These are phyloP conservation scores for Gibbula magus DNA, from an alignment of 2,888 invertebrate species.

Conservation along the genomic window DNA sequence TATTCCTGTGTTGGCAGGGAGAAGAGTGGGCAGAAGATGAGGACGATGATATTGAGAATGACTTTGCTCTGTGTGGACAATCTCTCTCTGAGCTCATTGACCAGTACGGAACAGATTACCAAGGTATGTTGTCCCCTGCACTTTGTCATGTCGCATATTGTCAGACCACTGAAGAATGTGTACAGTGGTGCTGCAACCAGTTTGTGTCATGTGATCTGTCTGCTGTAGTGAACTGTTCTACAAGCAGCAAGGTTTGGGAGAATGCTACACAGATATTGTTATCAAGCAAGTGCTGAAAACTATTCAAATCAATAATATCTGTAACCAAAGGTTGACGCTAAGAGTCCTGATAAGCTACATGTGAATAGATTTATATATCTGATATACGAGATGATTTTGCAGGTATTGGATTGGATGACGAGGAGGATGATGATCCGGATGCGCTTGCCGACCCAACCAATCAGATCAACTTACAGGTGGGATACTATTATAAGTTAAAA, in stretches of 20 bases:
- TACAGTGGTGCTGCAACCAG: no score
- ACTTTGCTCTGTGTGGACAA: constrained; percentile 60
- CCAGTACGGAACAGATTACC: constrained; percentile 55
- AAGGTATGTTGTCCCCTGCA: constrained; percentile 32
- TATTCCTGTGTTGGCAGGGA: constrained; percentile 49
- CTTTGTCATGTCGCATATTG: not conserved
- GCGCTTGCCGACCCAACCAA: constrained; percentile 81
- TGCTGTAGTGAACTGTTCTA: no score
- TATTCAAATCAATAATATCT: no score
- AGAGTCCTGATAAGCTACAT: not conserved
- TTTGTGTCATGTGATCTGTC: no score
- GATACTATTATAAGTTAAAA: not conserved
- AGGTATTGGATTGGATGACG: constrained; percentile 60
- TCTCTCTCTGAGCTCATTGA: constrained; percentile 63
- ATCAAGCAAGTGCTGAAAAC: not conserved
- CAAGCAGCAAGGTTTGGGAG: no score
- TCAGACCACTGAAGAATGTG: not conserved
- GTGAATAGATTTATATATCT: not conserved
- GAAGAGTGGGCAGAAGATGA: constrained; percentile 76
- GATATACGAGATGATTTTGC: not conserved
- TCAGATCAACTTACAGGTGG: constrained; percentile 79
- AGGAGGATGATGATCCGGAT: constrained; percentile 79
- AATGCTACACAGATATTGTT: no score
- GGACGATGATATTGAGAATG: constrained; percentile 68
- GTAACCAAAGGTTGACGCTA: not conserved